Base-by-base conservation (phyloP, 2,888 invertebrate genomes). In the Brachyopa scutellaris region DNA sequence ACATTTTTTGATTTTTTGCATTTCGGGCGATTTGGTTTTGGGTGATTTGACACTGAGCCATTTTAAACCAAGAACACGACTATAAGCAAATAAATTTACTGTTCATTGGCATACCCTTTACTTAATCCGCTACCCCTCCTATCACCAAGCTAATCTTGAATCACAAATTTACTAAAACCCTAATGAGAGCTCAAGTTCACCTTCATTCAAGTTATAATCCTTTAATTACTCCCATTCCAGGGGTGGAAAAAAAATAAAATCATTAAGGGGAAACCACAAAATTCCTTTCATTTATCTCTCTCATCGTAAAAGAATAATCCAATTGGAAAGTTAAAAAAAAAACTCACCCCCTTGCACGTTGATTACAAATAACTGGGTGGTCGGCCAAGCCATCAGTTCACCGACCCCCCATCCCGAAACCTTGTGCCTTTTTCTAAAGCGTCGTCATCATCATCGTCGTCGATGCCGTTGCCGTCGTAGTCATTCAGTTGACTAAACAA, bases 191-290 rank as follows among this genome's bases (percentile, higher is more conserved):
- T 64, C 29, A 21, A 11, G n/a, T 15, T 42, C 38, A 78, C 66
- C 66, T 66, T 72, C 19, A 53, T 66, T 36, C 59, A 29, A 72
- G 66, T 72, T 73, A 66, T 66, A 73, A 74, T 73, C 61, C 67
- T 61, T 67, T 79, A 74, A 79, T 79, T 74, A 67, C 31, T 31
- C 59, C 36, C 38, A 31, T 47, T 13, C 33, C 64, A 15, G 11
- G 19, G 36, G 8, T 5, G 40, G 4, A 13, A 7, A 13, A 15
- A 40, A 26, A 49, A 8, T 26, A 64, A 45, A 64, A 66, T 64
- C 64, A 9, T 57, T 21, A 72, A 36, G 42, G 55, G 47, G n/a
- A 57, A 62, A 62, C 70, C 31, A 13, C 31, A 51, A 57, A 79
- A 36, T 49, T 45, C 17, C 47, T 42, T 11, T 15, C 64, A 64